Percentiles rank a stretch among this genome's conserved stretches.
Evolutionary conservation across 1,140 invertebrate species (phyloP).

Genomic region (Drosophila azteca): DNA sequence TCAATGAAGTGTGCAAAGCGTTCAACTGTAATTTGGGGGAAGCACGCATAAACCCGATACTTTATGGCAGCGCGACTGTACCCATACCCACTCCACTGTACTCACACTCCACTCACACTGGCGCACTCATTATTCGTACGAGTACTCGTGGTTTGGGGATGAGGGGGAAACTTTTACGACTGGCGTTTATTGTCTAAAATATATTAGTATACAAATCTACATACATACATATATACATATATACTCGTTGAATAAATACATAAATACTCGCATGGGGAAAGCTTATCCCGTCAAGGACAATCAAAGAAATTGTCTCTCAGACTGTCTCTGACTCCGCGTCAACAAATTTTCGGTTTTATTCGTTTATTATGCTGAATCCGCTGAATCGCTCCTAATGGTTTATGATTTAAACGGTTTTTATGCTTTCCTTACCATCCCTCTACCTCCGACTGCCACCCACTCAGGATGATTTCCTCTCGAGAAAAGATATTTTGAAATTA

Average conservation of each 20-base stretch:
- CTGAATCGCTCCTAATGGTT: constrained; percentile 62
- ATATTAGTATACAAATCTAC: constrained; percentile 52
- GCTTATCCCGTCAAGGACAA: constrained; percentile 48
- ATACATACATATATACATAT: too few relatives aligned
- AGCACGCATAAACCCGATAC: constrained; percentile 52
- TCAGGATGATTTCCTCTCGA: constrained; percentile 37
- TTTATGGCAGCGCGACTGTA: constrained; percentile 42
- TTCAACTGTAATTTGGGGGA: constrained; percentile 44
- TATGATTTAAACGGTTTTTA: constrained; percentile 70
- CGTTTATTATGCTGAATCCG: constrained; percentile 76
- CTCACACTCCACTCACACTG: constrained; percentile 11
- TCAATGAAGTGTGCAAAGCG: constrained; percentile 44
- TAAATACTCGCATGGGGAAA: neutral
- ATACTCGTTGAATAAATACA: too few relatives aligned
- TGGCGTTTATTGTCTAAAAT: constrained; percentile 67
- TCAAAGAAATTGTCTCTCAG: constrained; percentile 54
- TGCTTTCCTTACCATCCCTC: constrained; percentile 30
- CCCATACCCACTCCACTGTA: constrained; percentile 29
- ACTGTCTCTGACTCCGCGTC: constrained; percentile 12
- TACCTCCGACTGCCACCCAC: neutral
- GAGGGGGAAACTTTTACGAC: constrained; percentile 60
- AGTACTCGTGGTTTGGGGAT: constrained; percentile 24
- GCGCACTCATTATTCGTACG: constrained; percentile 5
- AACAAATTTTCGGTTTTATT: constrained; percentile 75
- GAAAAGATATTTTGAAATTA: constrained; percentile 49